phyloP scores from a whole-genome alignment of 1,140 invertebrate species.

The Achatina immaculata region DNA sequence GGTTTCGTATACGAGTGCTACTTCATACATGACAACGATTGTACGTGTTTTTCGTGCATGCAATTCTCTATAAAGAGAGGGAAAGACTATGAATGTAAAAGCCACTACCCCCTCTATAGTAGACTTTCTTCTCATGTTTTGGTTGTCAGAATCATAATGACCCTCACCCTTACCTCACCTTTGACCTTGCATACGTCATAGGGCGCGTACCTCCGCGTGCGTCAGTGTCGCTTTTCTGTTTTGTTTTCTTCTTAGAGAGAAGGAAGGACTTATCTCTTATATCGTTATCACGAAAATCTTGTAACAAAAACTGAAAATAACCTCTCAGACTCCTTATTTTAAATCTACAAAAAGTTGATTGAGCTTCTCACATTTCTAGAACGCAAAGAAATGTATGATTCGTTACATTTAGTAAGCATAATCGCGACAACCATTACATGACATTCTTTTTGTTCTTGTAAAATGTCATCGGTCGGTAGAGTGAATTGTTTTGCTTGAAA shows the following conservation, averaged over 20 bases:
- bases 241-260: background rate
- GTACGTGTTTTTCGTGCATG: too few relatives aligned
- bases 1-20: too few relatives aligned
- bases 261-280: background rate
- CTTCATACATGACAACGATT: too few relatives aligned
- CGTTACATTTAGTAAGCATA: background rate
- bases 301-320: background rate
- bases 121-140: too few relatives aligned
- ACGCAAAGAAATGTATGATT: background rate
- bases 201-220: slow-evolving; percentile 23
- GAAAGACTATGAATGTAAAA: too few relatives aligned
- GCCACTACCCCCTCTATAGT: too few relatives aligned
- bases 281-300: background rate
- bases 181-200: slow-evolving; percentile 35
- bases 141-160: slow-evolving; percentile 24
- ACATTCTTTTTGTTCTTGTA: background rate
- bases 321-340: background rate
- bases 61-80: too few relatives aligned
- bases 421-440: too few relatives aligned
- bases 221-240: slow-evolving; percentile 8
- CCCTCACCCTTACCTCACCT: slow-evolving; percentile 37
- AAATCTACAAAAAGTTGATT: background rate
- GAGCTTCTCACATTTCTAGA: background rate
- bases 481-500: background rate
- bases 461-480: background rate